Evolutionary conservation across 1,140 invertebrate genomes (phyloP).

Genomic region (Drosophila repleta): DNA sequence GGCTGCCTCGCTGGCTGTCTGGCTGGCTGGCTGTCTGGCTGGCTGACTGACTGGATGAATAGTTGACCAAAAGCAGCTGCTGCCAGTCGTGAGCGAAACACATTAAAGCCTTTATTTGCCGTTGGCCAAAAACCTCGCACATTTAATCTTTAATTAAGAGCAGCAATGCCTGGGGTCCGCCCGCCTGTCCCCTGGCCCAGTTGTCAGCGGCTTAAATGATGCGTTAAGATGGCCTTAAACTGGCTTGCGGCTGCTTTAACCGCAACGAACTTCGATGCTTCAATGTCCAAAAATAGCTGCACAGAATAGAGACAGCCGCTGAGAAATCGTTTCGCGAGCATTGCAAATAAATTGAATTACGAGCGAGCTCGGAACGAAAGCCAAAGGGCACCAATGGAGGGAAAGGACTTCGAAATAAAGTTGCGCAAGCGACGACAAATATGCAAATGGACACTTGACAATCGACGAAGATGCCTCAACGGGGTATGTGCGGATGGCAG

Average conservation of each 20-base stretch:
- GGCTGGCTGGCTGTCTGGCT: slow-evolving; percentile 2
- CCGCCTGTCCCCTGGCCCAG: not conserved
- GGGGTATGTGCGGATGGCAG: too few relatives aligned
- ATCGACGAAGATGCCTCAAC: slow-evolving; percentile 20
- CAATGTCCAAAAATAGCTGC: slow-evolving; percentile 25
- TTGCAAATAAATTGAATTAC: slow-evolving; percentile 53
- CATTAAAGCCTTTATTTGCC: slow-evolving; percentile 52
- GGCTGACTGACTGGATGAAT: slow-evolving; percentile 15
- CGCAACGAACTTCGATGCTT: slow-evolving; percentile 30
- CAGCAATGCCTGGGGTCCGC: slow-evolving; percentile 15
- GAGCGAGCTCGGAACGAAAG: slow-evolving; percentile 36
- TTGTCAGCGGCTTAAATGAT: slow-evolving; percentile 71
- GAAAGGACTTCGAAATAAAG: slow-evolving; percentile 10
- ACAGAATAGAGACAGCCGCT: slow-evolving; percentile 28
- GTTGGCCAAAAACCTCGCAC: slow-evolving; percentile 62
- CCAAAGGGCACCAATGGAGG: slow-evolving; percentile 2
- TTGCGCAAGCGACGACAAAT: slow-evolving; percentile 45
- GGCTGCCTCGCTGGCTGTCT: slow-evolving; percentile 15
- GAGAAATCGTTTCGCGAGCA: slow-evolving; percentile 45
- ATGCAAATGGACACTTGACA: slow-evolving; percentile 59
- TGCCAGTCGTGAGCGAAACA: slow-evolving; percentile 1
- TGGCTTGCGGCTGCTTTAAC: slow-evolving; percentile 60
- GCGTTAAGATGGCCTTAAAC: slow-evolving; percentile 70
- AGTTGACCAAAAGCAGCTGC: slow-evolving; percentile 31
- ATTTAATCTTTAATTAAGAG: slow-evolving; percentile 78